Evolutionary conservation across 2,888 invertebrate genomes (phyloP).

Genomic region (Ferdinandea cuprea): DNA sequence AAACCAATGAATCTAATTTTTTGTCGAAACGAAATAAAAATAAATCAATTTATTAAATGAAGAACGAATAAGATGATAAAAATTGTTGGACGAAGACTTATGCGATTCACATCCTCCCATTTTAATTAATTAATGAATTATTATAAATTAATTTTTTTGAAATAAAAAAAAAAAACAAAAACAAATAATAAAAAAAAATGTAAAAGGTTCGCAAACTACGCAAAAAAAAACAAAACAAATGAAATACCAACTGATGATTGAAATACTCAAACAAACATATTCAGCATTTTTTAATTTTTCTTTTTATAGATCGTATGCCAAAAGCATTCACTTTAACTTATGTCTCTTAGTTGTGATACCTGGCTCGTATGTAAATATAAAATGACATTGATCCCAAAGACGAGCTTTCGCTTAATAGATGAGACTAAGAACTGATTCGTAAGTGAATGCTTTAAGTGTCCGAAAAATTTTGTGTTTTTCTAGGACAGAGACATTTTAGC

Average conservation of each 20-base stretch:
- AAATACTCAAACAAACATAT: conserved; percentile 67
- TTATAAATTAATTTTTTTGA: conserved; percentile 59
- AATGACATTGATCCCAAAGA: too few species aligned
- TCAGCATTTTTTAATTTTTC: conserved; percentile 53
- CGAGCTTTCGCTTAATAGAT: too few species aligned
- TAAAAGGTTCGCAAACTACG: conserved; percentile 53
- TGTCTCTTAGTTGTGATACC: too few species aligned
- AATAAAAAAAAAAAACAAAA: conserved; percentile 39
- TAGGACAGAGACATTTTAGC: too few species aligned
- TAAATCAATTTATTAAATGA: conserved; percentile 15
- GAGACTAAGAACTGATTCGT: too few species aligned
- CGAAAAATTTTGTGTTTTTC: too few species aligned
- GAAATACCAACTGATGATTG: conserved; percentile 68
- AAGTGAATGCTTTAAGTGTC: too few species aligned
- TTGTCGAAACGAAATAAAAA: conserved; percentile 26
- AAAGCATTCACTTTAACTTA: too few species aligned
- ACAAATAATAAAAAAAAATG: conserved; percentile 27
- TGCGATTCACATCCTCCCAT: conserved; percentile 62
- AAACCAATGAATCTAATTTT: conserved; percentile 19
- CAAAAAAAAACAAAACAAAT: conserved; percentile 38
- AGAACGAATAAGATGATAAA: conserved; percentile 29
- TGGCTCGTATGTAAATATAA: too few species aligned
- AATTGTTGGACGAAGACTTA: conserved; percentile 38
- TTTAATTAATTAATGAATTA: conserved; percentile 57
- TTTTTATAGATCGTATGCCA: background rate